A percentile compares a stretch with the other conserved stretches of the same genome.
phyloP scores from a whole-genome alignment of 2,888 invertebrate species.

The Cantharis nigra region DNA sequence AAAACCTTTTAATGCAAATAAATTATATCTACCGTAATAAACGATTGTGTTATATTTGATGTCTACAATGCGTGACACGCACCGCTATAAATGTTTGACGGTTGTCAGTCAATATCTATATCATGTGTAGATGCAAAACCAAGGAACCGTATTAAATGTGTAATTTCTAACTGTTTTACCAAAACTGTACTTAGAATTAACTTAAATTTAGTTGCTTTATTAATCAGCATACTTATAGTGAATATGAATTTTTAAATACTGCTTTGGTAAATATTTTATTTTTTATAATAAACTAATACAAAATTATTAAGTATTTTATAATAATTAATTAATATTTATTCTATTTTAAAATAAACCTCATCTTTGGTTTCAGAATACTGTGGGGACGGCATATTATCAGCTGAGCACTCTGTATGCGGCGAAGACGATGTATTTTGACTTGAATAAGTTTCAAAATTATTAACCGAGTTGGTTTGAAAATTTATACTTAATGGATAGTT shows the following conservation, averaged over 20 bases:
- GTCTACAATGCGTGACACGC: conserved; percentile 16
- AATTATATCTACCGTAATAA: conserved; percentile 12
- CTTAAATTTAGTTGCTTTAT: background rate
- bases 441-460: background rate
- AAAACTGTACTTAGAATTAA: conserved; percentile 14
- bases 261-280: no score
- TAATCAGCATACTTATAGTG: background rate
- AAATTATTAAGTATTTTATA: no score
- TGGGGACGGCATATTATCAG: background rate
- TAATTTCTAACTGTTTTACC: conserved; percentile 16
- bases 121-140: conserved; percentile 6
- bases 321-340: background rate
- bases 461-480: background rate
- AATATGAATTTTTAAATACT: no score
- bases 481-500: background rate
- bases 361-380: background rate
- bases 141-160: conserved; percentile 20
- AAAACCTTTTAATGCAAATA: conserved; percentile 6
- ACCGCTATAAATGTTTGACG: conserved; percentile 20
- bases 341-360: background rate
- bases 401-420: background rate
- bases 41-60: conserved; percentile 10
- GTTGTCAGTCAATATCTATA: conserved; percentile 23
- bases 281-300: no score
- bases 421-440: background rate